Base-by-base conservation (phyloP, 1,140 invertebrate species). In the Agrypnia vestita region DNA sequence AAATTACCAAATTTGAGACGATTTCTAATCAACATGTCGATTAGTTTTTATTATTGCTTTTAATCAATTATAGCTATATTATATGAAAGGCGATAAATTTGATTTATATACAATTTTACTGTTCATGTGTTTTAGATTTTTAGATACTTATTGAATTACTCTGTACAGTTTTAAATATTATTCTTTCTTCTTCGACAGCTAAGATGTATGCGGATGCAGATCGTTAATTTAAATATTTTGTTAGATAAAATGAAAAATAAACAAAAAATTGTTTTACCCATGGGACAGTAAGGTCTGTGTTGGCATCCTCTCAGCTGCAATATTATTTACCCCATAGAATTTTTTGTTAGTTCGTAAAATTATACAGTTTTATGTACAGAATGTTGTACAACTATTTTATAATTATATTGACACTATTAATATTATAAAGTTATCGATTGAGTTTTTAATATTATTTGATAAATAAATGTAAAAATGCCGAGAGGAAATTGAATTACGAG, bases 391-490 rank as follows among this genome's bases (percentile, higher is more conserved):
- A 59, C 21, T 59, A 59, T 59, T 59, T 59, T 59, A 21, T 59
- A 59, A 59, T 80, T 80, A 80, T 69, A 75, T 62, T 62, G 72
- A 80, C 59, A 76, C 55, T 79, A 80, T 76, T 49, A 61, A 75
- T 59, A 76, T 72, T 76, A 76, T 53, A 80, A 76, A 72, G 64
- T 80, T 80, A 80, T 73, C 49, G 13, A 73, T 80, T 80, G 73
- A 64, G 53, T 75, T 80, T 76, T 69, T 76, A 76, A 75, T 80
- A 71, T 80, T 80, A 80, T 76, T 80, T 59, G 43, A 59, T 80
- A 72, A 80, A 80, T 80, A 80, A 80, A 80, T 72, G 64, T 72
- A 80, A 75, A 78, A 25, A 71, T 25, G 15, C 59, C 62, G 62
- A 76, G 56, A 56, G 64, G 19, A 76, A 35, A 64, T 80, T 80